Base-by-base conservation (phyloP, 2,113 vertebrate genomes). In the Prinia subflava region DNA sequence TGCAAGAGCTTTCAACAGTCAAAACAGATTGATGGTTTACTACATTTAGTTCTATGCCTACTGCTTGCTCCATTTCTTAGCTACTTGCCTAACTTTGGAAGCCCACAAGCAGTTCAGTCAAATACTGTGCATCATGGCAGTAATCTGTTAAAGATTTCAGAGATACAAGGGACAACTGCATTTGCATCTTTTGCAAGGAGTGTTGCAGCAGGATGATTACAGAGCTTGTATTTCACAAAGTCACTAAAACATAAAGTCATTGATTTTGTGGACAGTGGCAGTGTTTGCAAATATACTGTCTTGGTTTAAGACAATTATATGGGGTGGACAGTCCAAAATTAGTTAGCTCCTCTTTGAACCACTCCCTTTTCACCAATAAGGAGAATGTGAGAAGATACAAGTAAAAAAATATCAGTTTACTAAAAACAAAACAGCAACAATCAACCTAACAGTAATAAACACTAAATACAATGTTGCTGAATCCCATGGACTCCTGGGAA, bases 1-100 rank as follows among this genome's bases (percentile, higher is more conserved):
- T 91, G 39, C 76, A 89, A 87, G 46, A 89, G 41, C 41, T 81
- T 80, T 75, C 69, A 94, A 74, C 18, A 63, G 33, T 78, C 28
- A 65, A 87, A 95, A 49, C 8, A 47, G 46, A 73, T 6, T 12
- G 15, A 57, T 55, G 22, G 28, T 14, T 91, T 74, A 65, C 46
- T 83, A 55, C n/a, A 70, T 65, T 74, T 57, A 89, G 31, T 77
- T 63, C 41, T 73, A 22, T 28, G 70, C 13, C 37, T 79, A 49
- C 35, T 90, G 31, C 53, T 84, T 63, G 27, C 14, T 84, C 31
- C 10, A 24, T 75, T 79, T 88, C 79, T 85, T 64, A 60, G 30
- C 55, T 33, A 27, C 11, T 73, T 49, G 27, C 53, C 25, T 37
- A 65, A 77, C 13, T 62, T 37, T 13, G 46, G 50, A 90, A 86